Conservation (phyloP, 2,797 vertebrate genomes). For the Peromyscus melanophrys region DNA sequence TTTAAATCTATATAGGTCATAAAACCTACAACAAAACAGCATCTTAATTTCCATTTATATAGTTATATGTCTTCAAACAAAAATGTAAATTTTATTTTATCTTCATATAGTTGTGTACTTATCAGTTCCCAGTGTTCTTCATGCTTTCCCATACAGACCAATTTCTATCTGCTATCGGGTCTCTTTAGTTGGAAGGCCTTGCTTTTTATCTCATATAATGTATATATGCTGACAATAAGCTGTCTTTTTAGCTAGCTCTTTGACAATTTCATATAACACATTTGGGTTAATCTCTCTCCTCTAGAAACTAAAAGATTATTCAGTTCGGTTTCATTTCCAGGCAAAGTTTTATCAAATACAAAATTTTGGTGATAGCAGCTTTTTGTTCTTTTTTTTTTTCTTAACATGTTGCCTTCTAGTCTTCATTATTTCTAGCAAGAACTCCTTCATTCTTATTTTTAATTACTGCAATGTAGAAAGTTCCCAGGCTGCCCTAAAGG, state of each 20-base stretch:
- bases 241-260: neutral
- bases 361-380: neutral
- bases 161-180: neutral
- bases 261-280: neutral
- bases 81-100: neutral
- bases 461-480: neutral
- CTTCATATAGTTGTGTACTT: neutral
- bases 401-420: neutral
- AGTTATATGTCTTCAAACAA: neutral
- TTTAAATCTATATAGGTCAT: neutral
- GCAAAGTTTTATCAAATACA: neutral
- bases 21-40: neutral
- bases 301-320: neutral
- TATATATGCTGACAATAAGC: neutral
- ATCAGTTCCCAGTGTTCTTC: neutral
- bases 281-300: neutral
- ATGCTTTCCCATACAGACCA: neutral
- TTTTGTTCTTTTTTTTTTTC: neutral
- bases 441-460: neutral
- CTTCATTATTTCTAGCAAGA: neutral
- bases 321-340: neutral
- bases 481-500: neutral
- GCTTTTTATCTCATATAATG: neutral
- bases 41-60: neutral
- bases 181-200: neutral